Base-by-base conservation (phyloP, 2,797 vertebrate species). In the Moxostoma hubbsi region DNA sequence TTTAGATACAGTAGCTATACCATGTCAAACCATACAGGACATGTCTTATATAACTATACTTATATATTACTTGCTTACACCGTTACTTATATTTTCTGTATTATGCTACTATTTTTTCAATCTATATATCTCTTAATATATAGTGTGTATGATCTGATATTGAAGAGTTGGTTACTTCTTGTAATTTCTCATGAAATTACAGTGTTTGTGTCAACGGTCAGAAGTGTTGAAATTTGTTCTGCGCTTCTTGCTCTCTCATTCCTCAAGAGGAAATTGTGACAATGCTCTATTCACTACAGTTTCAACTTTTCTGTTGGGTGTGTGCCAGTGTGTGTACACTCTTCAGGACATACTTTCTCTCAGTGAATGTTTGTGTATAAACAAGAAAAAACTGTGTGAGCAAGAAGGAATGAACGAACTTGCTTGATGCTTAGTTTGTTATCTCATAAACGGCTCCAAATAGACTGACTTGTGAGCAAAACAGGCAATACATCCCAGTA, bases 181-280 rank as follows among this genome's bases (percentile, higher is more conserved):
- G 8, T n/a, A n/a, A n/a, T 73, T 75, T 5, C 18, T n/a, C n/a
- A n/a, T 61, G 59, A 36, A 61, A 9, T 8, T 3, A 46, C 15
- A 10, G n/a, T 13, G 24, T 62, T 62, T 62, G 36, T 13, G 47
- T 51, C 7, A 73, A 51, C 45, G 69, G 18, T 50, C 49, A 53
- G 51, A 55, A 57, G 64, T 82, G 83, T 82, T 73, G 63, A 65
- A 73, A 76, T 74, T 36, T 67, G 66, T 63, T 9, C 66, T 57
- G 75, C 43, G 53, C 50, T 72, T 75, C 72, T 81, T 62, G 58
- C 68, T 24, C 46, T 59, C 36, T 73, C 64, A 7, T 62, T 5
- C 12, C 46, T 69, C 12, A 11, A 68, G 36, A 63, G 24, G 64
- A 80, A 64, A 68, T 76, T 68, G 73, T 50, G 53, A 75, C 64